Conservation (phyloP, 2,113 vertebrate species). For the Dipodomys spectabilis region DNA sequence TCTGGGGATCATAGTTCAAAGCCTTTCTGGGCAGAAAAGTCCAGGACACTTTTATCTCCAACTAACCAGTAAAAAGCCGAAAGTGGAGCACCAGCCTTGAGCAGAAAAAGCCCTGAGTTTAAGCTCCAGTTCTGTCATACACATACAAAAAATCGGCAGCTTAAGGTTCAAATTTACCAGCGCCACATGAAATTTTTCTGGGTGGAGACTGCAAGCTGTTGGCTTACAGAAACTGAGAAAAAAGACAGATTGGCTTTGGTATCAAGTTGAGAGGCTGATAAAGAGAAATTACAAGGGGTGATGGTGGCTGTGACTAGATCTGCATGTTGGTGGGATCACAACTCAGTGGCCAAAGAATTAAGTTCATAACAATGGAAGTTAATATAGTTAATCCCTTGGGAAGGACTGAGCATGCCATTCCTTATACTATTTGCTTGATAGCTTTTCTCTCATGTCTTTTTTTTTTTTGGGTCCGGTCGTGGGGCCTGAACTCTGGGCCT, state of each 20-base stretch:
- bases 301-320: background rate
- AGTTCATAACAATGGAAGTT: background rate
- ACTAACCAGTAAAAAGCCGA: no score
- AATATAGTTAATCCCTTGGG: background rate
- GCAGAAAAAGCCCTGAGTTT: no score
- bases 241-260: background rate
- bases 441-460: background rate
- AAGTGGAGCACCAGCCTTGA: no score
- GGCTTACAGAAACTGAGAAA: background rate
- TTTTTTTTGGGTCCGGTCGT: no score
- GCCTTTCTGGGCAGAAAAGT: no score
- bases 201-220: accelerated
- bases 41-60: no score
- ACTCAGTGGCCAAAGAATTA: background rate
- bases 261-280: background rate
- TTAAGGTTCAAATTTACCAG: background rate
- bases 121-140: no score
- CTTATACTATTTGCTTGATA: background rate
- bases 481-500: no score
- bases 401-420: background rate
- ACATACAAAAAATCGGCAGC: no score
- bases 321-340: background rate
- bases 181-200: background rate
- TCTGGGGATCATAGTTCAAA: no score
- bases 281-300: background rate